phyloP scores from a whole-genome alignment of 2,797 vertebrate genomes.

The Dallia pectoralis region DNA sequence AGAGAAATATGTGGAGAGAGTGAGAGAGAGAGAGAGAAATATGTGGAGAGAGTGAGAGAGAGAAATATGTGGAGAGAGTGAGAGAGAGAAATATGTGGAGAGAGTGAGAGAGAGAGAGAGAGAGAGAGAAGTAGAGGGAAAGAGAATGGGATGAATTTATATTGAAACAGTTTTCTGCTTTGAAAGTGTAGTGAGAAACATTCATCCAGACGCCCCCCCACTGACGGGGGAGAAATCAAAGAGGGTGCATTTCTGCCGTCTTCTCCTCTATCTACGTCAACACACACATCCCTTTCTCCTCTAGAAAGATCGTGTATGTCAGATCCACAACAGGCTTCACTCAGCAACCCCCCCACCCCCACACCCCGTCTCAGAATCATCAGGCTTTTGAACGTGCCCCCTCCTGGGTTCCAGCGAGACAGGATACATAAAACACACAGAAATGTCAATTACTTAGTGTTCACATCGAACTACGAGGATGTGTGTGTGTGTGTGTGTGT shows the following conservation, averaged over 20 bases:
- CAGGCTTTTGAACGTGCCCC: not conserved
- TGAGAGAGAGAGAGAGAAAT: not conserved
- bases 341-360: not conserved
- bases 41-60: not conserved
- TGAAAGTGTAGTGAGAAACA: not conserved
- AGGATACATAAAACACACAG: not conserved
- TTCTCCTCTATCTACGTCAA: not conserved
- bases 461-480: slow-evolving; percentile 2
- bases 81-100: not conserved
- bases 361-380: slow-evolving; percentile 8
- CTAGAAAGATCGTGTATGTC: not conserved
- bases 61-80: not conserved
- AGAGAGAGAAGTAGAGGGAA: not conserved
- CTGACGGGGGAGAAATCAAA: not conserved
- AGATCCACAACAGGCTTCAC: slow-evolving; percentile 14
- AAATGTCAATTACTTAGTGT: slow-evolving; percentile 16
- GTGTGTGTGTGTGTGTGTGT: slow-evolving; percentile 6
- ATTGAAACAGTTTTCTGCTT: not conserved
- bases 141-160: not conserved
- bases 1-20: too few species aligned
- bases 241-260: not conserved
- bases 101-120: not conserved
- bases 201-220: not conserved
- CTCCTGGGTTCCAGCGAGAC: not conserved
- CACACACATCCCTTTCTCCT: not conserved